Conservation (phyloP, 1,140 invertebrate species). For the Thaumetopoea pityocampa region DNA sequence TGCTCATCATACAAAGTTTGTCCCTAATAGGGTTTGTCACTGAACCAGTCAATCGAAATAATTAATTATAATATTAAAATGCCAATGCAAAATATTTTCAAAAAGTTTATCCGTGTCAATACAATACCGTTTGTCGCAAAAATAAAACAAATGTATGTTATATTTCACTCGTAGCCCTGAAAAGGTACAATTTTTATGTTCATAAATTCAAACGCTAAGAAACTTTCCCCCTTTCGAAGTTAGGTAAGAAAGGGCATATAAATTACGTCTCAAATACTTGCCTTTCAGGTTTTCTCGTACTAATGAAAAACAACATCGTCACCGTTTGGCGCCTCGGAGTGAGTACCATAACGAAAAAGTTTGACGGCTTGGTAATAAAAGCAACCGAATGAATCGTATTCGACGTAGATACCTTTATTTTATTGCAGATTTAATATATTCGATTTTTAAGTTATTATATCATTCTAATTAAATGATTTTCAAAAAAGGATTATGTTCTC, state of each 20-base stretch:
- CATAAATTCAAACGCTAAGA: constrained; percentile 18
- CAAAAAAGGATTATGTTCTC: no score
- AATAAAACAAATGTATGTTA: background rate
- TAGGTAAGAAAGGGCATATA: constrained; percentile 28
- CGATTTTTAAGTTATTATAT: background rate
- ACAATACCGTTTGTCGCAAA: no score
- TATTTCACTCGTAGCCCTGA: constrained; percentile 5
- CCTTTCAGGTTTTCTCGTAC: constrained; percentile 11
- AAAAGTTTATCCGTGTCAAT: no score
- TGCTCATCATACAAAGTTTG: no score
- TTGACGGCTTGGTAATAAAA: constrained; percentile 13
- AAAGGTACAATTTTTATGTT: constrained; percentile 12
- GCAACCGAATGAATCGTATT: constrained; percentile 2
- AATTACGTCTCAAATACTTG: constrained; percentile 27
- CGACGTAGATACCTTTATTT: constrained; percentile 12
- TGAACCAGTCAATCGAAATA: no score
- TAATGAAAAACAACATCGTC: constrained; percentile 39
- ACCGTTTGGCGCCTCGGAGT: constrained; percentile 15
- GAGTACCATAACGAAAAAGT: constrained; percentile 17
- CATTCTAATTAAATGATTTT: no score
- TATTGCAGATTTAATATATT: constrained; percentile 4
- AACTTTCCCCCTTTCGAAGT: constrained; percentile 20
- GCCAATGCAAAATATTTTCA: background rate
- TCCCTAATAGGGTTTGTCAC: no score
- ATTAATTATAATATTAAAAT: background rate